These are phyloP conservation scores for Semibalanus balanoides DNA, from an alignment of 1,140 invertebrate species.

Conservation along the genomic window DNA sequence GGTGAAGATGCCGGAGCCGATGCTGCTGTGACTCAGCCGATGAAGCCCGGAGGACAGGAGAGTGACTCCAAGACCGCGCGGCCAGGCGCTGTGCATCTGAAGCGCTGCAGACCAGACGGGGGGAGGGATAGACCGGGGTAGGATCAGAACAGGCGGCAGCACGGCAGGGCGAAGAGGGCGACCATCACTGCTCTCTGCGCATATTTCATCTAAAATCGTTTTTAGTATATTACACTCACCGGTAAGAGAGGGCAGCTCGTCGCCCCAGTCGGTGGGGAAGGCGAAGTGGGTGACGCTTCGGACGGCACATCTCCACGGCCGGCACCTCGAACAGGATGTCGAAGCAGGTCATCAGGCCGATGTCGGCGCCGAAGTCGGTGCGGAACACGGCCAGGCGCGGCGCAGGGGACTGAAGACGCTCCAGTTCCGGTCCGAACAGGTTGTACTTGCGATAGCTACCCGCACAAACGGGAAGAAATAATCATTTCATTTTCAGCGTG, in stretches of 20 bases:
- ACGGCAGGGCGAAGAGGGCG: too few species aligned
- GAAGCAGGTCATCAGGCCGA: slow-evolving; percentile 5
- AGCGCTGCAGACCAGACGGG: not conserved
- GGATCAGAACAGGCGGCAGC: too few species aligned
- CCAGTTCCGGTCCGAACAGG: not conserved
- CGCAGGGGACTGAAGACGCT: not conserved
- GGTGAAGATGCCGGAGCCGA: slow-evolving; percentile 5
- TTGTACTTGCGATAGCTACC: not conserved
- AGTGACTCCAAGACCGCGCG: not conserved
- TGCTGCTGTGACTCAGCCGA: not conserved
- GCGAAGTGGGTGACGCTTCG: not conserved
- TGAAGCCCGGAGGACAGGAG: not conserved
- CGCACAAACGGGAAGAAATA: too few species aligned
- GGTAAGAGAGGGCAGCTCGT: not conserved
- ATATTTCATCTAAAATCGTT: too few species aligned
- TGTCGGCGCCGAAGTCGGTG: not conserved
- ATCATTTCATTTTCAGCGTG: too few species aligned
- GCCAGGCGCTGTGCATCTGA: not conserved
- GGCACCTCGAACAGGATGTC: slow-evolving; percentile 3
- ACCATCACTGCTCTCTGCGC: too few species aligned
- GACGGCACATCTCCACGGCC: not conserved
- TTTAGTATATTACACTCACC: not conserved
- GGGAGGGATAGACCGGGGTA: too few species aligned
- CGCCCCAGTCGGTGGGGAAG: not conserved
- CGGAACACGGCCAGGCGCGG: not conserved